These are phyloP conservation scores for Dufourea novaeangliae DNA, from an alignment of 1,140 invertebrate genomes.

Conservation along the genomic window DNA sequence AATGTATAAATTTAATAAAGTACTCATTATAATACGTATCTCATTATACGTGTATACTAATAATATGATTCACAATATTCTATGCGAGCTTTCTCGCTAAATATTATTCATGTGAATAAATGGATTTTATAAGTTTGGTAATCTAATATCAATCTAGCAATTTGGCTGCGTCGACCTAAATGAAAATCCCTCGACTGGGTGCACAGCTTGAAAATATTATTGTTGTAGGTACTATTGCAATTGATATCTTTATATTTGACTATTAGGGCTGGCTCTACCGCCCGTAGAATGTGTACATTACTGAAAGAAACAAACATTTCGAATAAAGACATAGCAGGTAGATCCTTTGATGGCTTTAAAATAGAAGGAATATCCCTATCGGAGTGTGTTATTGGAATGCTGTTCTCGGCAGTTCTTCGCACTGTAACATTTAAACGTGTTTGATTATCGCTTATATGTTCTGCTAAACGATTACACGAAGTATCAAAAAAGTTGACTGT, in stretches of 20 bases:
- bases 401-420: constrained; percentile 83
- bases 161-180: constrained; percentile 79
- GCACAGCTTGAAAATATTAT: constrained; percentile 70
- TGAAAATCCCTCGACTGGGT: constrained; percentile 69
- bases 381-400: constrained; percentile 84
- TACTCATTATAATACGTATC: constrained; percentile 35
- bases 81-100: not conserved
- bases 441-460: not conserved
- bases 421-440: constrained; percentile 78
- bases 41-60: not conserved
- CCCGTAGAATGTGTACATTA: constrained; percentile 86
- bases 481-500: too few relatives aligned
- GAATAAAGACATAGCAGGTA: constrained; percentile 81
- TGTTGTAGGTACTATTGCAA: constrained; percentile 66
- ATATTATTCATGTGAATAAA: not conserved
- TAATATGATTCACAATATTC: constrained; percentile 1
- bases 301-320: constrained; percentile 85
- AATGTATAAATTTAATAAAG: constrained; percentile 62
- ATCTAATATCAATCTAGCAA: constrained; percentile 79
- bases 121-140: constrained; percentile 62
- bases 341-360: constrained; percentile 71
- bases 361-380: constrained; percentile 85
- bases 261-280: constrained; percentile 87
- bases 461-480: not conserved
- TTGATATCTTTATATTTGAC: constrained; percentile 82